Percentiles rank a stretch among this genome's conserved stretches.
Evolutionary conservation across 2,888 invertebrate genomes (phyloP).

Genomic region (Dendrolimus pini): DNA sequence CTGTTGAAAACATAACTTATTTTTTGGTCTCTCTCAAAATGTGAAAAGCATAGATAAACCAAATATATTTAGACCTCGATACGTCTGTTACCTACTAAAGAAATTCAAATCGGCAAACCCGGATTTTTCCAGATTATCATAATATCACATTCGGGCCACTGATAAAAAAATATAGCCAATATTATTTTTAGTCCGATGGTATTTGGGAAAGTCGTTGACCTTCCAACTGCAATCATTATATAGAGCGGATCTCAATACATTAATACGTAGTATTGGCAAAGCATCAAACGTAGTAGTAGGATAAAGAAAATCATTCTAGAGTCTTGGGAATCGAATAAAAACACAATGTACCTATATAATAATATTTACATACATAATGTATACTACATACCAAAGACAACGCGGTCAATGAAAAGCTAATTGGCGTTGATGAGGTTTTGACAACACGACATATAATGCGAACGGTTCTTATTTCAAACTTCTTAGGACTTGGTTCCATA

Average conservation of each 20-base stretch:
- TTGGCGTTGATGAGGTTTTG: conserved; percentile 25
- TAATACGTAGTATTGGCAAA: conserved; percentile 3
- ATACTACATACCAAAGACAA: conserved; percentile 16
- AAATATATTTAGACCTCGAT: no score
- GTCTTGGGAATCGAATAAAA: conserved; percentile 2
- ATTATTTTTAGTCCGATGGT: background rate
- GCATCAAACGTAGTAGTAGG: conserved; percentile 1
- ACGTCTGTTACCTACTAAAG: no score
- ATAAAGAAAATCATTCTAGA: conserved; percentile 2
- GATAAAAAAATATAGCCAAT: background rate
- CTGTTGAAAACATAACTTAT: no score
- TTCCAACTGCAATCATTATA: background rate
- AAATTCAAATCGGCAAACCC: no score
- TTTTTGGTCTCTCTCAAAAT: no score
- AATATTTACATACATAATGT: background rate
- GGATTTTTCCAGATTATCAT: no score
- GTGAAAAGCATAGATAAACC: no score
- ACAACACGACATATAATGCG: conserved; percentile 11
- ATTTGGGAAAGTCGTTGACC: conserved; percentile 5
- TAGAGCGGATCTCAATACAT: background rate
- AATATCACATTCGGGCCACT: no score
- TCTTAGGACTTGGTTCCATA: no score
- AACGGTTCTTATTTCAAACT: conserved; percentile 3
- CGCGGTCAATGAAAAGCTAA: conserved; percentile 22
- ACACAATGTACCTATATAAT: background rate